Base-by-base conservation (phyloP, 2,888 invertebrate species). In the Sminthurides aquaticus region DNA sequence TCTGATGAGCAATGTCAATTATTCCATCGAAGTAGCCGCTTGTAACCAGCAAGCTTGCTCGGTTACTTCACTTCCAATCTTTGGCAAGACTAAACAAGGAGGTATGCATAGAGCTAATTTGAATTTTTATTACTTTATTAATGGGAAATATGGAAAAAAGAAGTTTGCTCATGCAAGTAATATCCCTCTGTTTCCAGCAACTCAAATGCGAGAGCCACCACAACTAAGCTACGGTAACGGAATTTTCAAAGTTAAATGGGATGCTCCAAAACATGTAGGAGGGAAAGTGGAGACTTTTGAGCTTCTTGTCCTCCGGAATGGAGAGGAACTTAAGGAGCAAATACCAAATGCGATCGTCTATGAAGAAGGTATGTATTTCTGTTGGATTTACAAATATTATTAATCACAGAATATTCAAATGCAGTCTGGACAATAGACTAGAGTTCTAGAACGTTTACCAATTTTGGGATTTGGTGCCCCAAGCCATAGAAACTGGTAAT, bases 41-140 rank as follows among this genome's bases (percentile, higher is more conserved):
- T 89, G 87, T 75, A 57, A 25, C n/a, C 91, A 89, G 0, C 79
- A 82, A 0, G 78, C 81, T 49, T 88, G 87, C 76, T 90, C 91
- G 1, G 77, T 80, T 27, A 77, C 79, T 11, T 83, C 84, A 58
- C 79, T 80, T 70, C 79, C 81, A 1, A 79, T 85, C 52, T 78
- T 78, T 69, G 79, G 84, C 1, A 78, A 80, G 27, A 88, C 88
- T 0, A 80, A 81, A 66, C 84, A 88, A 70, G 88, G 88, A 54
- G 76, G 81, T 67, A 84, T 85, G 28, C 81, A 81, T 65, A 79
- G 76, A 71, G 73, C 83, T 24, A 43, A 43, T 43, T 43, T 43
- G 8, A 18, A 43, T n/a, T n/a, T n/a, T n/a, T n/a, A n/a, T n/a
- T n/a, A n/a, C n/a, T n/a, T n/a, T n/a, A n/a, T n/a, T n/a, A n/a